These are phyloP conservation scores for Dryocosmus kuriphilus DNA, from an alignment of 2,888 invertebrate species.

Conservation along the genomic window DNA sequence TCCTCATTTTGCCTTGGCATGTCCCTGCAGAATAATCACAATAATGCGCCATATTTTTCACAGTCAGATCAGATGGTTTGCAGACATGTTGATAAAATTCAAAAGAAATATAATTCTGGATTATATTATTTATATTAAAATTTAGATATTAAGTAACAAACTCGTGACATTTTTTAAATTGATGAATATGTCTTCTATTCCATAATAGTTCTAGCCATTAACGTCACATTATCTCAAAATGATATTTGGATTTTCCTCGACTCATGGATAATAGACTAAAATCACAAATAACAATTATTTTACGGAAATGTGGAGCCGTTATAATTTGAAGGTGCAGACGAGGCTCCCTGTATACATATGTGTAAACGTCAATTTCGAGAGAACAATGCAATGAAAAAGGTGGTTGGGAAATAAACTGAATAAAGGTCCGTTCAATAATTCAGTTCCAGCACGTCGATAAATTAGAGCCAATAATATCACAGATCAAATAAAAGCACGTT, in stretches of 20 bases:
- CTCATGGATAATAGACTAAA: background rate
- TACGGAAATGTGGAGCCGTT: background rate
- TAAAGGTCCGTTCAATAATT: slow-evolving; percentile 13
- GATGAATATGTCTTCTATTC: no score
- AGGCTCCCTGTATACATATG: background rate
- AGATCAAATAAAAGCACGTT: slow-evolving; percentile 30
- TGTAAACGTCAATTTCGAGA: background rate
- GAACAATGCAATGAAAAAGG: background rate
- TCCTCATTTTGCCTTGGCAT: background rate
- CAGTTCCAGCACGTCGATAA: background rate
- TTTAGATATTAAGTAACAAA: no score
- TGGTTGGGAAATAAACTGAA: slow-evolving; percentile 18
- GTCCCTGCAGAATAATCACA: background rate
- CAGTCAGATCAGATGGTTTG: background rate
- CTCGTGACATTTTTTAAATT: no score
- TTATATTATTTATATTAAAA: no score
- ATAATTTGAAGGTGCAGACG: background rate
- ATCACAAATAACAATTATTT: background rate
- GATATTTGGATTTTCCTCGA: background rate
- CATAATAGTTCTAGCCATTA: no score
- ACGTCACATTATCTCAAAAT: background rate
- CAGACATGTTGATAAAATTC: no score
- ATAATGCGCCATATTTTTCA: background rate
- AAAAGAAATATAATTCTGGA: no score
- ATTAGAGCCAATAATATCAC: slow-evolving; percentile 28